These are phyloP conservation scores for Cotesia glomerata DNA, from an alignment of 1,140 invertebrate species.

Conservation along the genomic window DNA sequence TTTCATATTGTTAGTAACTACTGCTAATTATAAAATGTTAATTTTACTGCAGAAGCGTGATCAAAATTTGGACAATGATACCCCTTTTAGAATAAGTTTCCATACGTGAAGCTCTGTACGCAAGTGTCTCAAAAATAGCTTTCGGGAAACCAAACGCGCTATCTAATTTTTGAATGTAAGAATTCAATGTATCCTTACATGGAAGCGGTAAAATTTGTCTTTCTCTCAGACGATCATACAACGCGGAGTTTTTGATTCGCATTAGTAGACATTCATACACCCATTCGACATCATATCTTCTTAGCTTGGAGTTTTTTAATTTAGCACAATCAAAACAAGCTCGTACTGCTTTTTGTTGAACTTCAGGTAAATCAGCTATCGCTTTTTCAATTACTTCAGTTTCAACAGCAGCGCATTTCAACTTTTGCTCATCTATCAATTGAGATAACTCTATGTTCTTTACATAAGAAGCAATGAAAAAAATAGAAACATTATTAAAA, in stretches of 20 bases:
- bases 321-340: background rate
- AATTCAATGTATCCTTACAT: background rate
- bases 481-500: too few species aligned
- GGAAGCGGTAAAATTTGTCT: conserved; percentile 4
- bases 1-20: too few species aligned
- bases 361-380: too few species aligned
- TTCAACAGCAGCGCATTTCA: too few species aligned
- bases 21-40: too few species aligned
- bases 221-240: background rate
- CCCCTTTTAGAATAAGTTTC: background rate
- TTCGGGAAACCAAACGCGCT: conserved; percentile 7
- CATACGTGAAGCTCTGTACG: background rate
- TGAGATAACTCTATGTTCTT: too few species aligned
- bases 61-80: too few species aligned
- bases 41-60: too few species aligned
- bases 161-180: background rate
- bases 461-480: too few species aligned
- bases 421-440: too few species aligned
- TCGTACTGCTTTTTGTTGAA: background rate
- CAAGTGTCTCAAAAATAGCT: background rate
- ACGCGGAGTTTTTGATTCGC: background rate
- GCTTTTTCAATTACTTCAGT: too few species aligned
- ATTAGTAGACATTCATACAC: background rate
- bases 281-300: background rate
- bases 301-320: background rate